Evolutionary conservation across 2,888 invertebrate genomes (phyloP).

Genomic region (Apocheima hispidaria): DNA sequence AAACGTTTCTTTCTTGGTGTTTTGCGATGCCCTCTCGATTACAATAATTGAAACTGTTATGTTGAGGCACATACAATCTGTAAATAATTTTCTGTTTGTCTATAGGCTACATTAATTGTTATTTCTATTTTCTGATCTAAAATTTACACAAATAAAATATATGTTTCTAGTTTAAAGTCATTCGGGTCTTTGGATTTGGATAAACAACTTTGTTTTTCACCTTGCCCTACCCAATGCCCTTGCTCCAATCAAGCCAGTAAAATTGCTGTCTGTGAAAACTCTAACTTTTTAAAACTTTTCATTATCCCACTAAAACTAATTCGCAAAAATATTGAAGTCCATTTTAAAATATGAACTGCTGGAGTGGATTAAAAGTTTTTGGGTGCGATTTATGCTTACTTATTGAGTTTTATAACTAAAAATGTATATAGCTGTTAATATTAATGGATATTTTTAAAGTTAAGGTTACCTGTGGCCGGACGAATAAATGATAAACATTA

Average conservation of each 20-base stretch:
- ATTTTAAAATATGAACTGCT: conserved; percentile 38
- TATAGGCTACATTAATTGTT: no score
- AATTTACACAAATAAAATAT: no score
- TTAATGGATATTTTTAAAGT: conserved; percentile 16
- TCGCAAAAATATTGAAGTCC: conserved; percentile 40
- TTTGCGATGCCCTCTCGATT: no score
- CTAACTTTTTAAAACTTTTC: conserved; percentile 38
- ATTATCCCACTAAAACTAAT: conserved; percentile 43
- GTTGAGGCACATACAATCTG: no score
- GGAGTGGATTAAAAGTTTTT: conserved; percentile 37
- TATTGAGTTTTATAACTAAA: conserved; percentile 25
- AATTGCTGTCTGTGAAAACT: conserved; percentile 26
- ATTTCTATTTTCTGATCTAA: no score
- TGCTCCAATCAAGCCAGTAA: conserved; percentile 16
- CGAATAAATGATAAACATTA: background rate
- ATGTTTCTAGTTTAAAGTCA: background rate
- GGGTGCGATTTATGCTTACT: conserved; percentile 26
- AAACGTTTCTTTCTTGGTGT: no score
- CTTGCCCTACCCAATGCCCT: no score
- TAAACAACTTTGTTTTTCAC: conserved; percentile 14
- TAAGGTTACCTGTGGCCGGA: background rate
- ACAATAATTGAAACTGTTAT: no score
- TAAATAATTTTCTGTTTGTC: no score
- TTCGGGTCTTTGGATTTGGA: background rate
- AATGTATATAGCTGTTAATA: conserved; percentile 18